Conservation (phyloP, 2,888 invertebrate species). For the Buathra laborator region DNA sequence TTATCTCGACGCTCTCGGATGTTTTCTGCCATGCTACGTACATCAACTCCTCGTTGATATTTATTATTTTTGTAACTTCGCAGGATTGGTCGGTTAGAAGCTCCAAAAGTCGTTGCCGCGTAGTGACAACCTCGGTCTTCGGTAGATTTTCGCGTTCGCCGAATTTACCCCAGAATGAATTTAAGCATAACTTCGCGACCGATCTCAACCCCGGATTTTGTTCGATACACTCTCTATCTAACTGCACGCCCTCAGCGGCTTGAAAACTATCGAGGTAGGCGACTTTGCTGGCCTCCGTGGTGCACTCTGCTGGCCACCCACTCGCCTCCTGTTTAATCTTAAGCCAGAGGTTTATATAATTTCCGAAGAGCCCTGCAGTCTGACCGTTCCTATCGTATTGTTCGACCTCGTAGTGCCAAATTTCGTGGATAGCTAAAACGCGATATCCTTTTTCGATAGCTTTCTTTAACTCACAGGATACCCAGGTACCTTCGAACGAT, state of each 20-base stretch:
- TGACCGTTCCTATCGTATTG: conserved; percentile 62
- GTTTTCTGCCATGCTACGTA: conserved; percentile 64
- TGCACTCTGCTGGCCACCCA: conserved; percentile 70
- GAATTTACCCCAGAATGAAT: conserved; percentile 77
- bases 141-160: conserved; percentile 71
- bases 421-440: neutral
- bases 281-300: conserved; percentile 25
- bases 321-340: conserved; percentile 74
- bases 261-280: too few species aligned
- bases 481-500: neutral
- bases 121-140: conserved; percentile 67
- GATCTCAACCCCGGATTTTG: conserved; percentile 73
- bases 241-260: too few species aligned
- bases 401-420: conserved; percentile 71
- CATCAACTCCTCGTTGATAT: conserved; percentile 66
- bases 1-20: neutral
- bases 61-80: conserved; percentile 63
- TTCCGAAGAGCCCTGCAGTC: conserved; percentile 70
- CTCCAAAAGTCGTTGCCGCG: conserved; percentile 50
- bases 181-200: conserved; percentile 74
- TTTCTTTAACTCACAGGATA: too few species aligned
- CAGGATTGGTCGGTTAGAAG: conserved; percentile 66
- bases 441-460: neutral
- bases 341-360: conserved; percentile 75
- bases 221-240: too few species aligned